Evolutionary conservation across 2,888 invertebrate species (phyloP).

Genomic region (Drosophila ezoana): DNA sequence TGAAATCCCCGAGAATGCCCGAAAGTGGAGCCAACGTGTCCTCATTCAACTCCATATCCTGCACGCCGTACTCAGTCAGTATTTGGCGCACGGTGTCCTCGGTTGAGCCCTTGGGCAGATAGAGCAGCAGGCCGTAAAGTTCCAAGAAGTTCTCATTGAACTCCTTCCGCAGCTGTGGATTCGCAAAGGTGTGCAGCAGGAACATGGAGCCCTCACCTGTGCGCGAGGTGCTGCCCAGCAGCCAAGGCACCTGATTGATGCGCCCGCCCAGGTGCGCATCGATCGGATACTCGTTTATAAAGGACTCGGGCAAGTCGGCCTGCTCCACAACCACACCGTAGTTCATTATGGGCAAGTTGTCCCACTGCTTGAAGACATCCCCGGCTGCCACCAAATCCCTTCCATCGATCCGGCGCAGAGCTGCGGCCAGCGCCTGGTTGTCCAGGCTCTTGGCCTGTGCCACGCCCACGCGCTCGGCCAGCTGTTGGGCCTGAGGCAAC

Average conservation of each 20-base stretch:
- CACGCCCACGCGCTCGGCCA: slow-evolving; percentile 83
- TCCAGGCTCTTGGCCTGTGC: slow-evolving; percentile 48
- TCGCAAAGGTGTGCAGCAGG: slow-evolving; percentile 62
- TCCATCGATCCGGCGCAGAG: slow-evolving; percentile 83
- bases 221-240: slow-evolving; percentile 83
- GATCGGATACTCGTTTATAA: slow-evolving; percentile 84
- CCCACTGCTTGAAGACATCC: slow-evolving; percentile 85
- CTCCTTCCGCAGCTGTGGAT: slow-evolving; percentile 47
- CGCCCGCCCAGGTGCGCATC: slow-evolving; percentile 80
- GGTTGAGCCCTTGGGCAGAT: slow-evolving; percentile 30
- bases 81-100: slow-evolving; percentile 27
- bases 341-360: slow-evolving; percentile 83
- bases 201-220: slow-evolving; percentile 85
- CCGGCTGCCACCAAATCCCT: slow-evolving; percentile 78
- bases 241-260: slow-evolving; percentile 84
- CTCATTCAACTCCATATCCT: slow-evolving; percentile 54
- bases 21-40: slow-evolving; percentile 57
- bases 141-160: slow-evolving; percentile 74
- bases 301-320: slow-evolving; percentile 80
- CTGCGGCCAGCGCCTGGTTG: slow-evolving; percentile 78
- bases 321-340: slow-evolving; percentile 84
- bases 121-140: slow-evolving; percentile 52
- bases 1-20: slow-evolving; percentile 84
- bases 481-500: slow-evolving; percentile 69
- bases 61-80: slow-evolving; percentile 49